phyloP scores from a whole-genome alignment of 2,888 invertebrate species.

The Ischnura elegans region DNA sequence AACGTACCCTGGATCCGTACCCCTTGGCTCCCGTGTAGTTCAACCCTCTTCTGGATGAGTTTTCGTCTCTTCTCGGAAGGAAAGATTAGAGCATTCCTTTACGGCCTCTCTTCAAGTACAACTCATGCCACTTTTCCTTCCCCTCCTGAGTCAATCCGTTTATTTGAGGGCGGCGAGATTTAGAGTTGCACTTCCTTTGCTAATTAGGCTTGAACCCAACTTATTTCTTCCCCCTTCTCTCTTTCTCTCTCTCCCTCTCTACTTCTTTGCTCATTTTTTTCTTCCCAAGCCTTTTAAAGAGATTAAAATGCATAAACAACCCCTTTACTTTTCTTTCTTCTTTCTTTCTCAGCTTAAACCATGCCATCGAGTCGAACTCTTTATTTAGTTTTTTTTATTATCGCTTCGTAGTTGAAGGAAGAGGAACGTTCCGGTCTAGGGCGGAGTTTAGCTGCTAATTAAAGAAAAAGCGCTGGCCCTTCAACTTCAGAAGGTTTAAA shows the following conservation, averaged over 20 bases:
- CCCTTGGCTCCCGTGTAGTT: not conserved
- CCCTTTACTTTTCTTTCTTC: not conserved
- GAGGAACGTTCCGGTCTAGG: not conserved
- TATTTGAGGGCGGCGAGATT: conserved; percentile 34
- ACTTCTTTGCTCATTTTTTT: not conserved
- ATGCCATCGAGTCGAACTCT: not conserved
- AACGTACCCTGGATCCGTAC: not conserved
- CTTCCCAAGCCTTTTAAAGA: conserved; percentile 20
- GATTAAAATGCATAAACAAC: conserved; percentile 58
- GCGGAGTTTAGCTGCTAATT: not conserved
- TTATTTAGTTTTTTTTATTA: not conserved
- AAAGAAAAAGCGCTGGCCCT: conserved; percentile 2
- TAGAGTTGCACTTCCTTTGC: conserved; percentile 35
- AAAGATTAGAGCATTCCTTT: conserved; percentile 19
- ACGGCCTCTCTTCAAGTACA: not conserved
- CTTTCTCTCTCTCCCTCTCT: not conserved
- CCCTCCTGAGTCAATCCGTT: not conserved
- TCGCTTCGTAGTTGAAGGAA: too few relatives aligned
- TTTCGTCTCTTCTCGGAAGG: not conserved
- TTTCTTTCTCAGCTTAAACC: too few relatives aligned
- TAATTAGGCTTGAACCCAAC: conserved; percentile 29
- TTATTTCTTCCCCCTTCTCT: conserved; percentile 28
- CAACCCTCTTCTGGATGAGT: not conserved
- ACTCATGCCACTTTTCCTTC: not conserved
- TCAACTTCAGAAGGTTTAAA: not conserved